These are phyloP conservation scores for Rhinichthys osculus DNA, from an alignment of 2,797 vertebrate genomes.

Conservation along the genomic window DNA sequence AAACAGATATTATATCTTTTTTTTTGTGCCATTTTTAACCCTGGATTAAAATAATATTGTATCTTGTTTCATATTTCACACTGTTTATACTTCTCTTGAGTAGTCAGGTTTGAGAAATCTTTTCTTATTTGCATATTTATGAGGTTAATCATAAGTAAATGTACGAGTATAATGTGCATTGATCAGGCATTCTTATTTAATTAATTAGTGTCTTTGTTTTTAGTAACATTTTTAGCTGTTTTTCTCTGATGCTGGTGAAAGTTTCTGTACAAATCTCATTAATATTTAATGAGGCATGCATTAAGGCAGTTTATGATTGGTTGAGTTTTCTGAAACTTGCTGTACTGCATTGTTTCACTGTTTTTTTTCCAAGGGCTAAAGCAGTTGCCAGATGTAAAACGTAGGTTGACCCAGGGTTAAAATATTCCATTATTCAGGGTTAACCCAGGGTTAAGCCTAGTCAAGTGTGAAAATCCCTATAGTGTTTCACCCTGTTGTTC, in stretches of 20 bases:
- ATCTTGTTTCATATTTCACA: not conserved
- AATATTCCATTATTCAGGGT: not conserved
- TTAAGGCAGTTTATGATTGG: not conserved
- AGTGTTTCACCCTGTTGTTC: not conserved
- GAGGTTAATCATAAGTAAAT: too few species aligned
- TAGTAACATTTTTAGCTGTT: not conserved
- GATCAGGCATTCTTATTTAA: too few species aligned
- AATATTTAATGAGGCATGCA: conserved; percentile 17
- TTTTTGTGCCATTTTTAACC: not conserved
- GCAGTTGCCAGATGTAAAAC: not conserved
- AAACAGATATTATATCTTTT: too few species aligned
- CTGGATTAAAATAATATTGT: not conserved
- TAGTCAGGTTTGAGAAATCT: too few species aligned
- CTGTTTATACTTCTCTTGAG: not conserved
- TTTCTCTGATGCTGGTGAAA: not conserved
- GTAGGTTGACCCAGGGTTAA: not conserved
- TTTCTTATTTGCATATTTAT: too few species aligned
- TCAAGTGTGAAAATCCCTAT: not conserved
- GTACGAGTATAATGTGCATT: too few species aligned
- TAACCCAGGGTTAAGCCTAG: not conserved
- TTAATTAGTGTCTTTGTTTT: not conserved
- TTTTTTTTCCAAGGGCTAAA: not conserved
- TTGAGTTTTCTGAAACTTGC: not conserved
- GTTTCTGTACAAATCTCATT: not conserved
- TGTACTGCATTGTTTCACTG: not conserved